These are phyloP conservation scores for Morpho deidamia DNA, from an alignment of 2,888 invertebrate genomes.

Conservation along the genomic window DNA sequence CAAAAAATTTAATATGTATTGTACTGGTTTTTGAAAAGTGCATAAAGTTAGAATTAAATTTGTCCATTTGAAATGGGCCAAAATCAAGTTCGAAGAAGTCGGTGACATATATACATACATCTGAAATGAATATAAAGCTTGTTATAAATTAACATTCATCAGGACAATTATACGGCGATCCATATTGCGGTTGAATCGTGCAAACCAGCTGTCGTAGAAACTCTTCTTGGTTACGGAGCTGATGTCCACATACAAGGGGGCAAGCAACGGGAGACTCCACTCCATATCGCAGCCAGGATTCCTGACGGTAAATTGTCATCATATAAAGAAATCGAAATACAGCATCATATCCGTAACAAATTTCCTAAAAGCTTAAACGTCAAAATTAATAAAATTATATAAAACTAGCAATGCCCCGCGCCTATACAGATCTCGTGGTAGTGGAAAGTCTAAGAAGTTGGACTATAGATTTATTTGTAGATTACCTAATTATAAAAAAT, in stretches of 20 bases:
- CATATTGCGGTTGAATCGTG: constrained; percentile 98
- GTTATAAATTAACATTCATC: constrained; percentile 11
- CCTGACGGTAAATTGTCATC: constrained; percentile 75
- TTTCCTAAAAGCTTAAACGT: neutral
- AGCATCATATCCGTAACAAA: neutral
- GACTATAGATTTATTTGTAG: too few relatives aligned
- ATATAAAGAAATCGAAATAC: neutral
- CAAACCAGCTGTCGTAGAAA: constrained; percentile 96
- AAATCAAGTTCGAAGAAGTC: too few relatives aligned
- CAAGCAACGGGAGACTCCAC: constrained; percentile 93
- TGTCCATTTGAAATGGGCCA: too few relatives aligned
- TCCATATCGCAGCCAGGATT: constrained; percentile 97
- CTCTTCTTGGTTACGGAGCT: constrained; percentile 96
- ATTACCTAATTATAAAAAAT: too few relatives aligned
- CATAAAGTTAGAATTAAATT: too few relatives aligned
- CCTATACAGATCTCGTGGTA: too few relatives aligned
- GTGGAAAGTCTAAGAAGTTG: too few relatives aligned
- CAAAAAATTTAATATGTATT: too few relatives aligned
- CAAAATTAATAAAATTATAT: neutral
- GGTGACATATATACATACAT: too few relatives aligned
- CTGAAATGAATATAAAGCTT: too few relatives aligned
- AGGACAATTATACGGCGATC: constrained; percentile 98
- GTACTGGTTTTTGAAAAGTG: too few relatives aligned
- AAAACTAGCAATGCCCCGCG: too few relatives aligned
- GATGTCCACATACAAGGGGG: constrained; percentile 97